Conservation (phyloP, 2,888 invertebrate genomes). For the Himalopsyche japonica region DNA sequence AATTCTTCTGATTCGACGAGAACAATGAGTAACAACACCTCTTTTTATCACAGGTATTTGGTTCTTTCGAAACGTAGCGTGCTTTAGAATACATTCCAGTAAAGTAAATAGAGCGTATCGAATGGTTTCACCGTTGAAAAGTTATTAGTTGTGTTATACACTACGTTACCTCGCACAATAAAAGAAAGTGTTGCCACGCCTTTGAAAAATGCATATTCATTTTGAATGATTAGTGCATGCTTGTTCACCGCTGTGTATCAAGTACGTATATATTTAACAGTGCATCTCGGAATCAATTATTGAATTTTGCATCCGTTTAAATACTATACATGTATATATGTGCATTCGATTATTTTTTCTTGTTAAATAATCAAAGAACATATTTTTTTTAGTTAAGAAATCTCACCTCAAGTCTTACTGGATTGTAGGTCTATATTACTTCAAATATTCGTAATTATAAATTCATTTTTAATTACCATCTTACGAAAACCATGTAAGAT, state of each 20-base stretch:
- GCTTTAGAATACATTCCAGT: neutral
- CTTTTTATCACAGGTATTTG: neutral
- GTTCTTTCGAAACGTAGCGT: neutral
- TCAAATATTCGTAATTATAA: too few species aligned
- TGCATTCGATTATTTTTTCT: too few species aligned
- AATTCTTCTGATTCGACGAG: neutral
- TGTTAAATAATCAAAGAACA: too few species aligned
- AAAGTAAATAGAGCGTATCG: constrained; percentile 4
- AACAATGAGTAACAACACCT: neutral
- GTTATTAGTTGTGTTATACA: neutral
- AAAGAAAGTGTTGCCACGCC: constrained; percentile 13
- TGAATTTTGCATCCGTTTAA: too few species aligned
- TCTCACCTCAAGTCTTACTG: too few species aligned
- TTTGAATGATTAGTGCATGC: neutral
- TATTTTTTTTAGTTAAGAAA: too few species aligned
- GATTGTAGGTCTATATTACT: too few species aligned
- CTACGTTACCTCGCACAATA: neutral
- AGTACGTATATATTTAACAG: too few species aligned
- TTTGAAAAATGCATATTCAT: neutral
- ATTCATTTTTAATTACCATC: too few species aligned
- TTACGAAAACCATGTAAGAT: too few species aligned
- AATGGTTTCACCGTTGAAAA: constrained; percentile 9
- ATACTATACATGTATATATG: too few species aligned
- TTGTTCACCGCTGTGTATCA: neutral
- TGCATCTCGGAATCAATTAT: neutral